Conservation (phyloP, 2,113 vertebrate species). For the Cephalopterus ornatus region DNA sequence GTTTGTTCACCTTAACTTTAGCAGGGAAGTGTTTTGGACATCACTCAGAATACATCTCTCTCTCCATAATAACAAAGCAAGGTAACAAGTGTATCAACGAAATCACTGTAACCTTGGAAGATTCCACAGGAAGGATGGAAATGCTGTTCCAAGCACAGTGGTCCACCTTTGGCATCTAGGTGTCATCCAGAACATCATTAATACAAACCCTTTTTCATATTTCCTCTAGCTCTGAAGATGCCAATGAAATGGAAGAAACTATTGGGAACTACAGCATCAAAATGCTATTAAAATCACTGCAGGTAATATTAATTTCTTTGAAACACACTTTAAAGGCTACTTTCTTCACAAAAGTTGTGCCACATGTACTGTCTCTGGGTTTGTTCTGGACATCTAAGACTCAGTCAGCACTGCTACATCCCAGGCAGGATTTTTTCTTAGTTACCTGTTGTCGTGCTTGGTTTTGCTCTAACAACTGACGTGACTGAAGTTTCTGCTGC, state of each 20-base stretch:
- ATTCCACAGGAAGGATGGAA: background rate
- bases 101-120: background rate
- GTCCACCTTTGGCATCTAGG: background rate
- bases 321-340: background rate
- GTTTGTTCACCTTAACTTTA: background rate
- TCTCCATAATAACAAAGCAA: background rate
- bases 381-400: background rate
- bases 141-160: background rate
- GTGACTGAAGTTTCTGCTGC: slow-evolving; percentile 84
- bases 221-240: background rate
- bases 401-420: background rate
- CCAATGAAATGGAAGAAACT: background rate
- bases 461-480: slow-evolving; percentile 81
- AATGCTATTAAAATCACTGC: background rate
- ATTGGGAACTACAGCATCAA: background rate
- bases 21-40: background rate
- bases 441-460: slow-evolving; percentile 82
- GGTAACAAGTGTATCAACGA: background rate
- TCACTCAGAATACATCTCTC: background rate
- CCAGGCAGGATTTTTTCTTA: background rate
- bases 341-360: background rate
- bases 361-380: background rate
- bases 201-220: background rate
- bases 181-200: background rate
- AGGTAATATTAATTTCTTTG: background rate